Evolutionary conservation across 2,888 invertebrate species (phyloP).

Genomic region (Epicampocera succincta): DNA sequence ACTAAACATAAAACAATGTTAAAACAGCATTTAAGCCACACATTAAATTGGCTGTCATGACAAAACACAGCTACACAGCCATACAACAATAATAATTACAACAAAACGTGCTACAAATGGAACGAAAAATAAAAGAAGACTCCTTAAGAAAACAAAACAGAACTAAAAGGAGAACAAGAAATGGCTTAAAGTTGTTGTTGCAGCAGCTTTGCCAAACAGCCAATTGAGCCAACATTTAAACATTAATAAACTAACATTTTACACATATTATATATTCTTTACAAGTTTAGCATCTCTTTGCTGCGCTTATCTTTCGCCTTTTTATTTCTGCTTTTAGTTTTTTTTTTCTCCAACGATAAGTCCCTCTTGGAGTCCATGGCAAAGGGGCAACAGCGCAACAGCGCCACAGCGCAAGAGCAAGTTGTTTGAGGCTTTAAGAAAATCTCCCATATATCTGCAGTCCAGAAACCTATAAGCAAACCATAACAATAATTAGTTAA

Average conservation of each 20-base stretch:
- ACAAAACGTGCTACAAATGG: conserved; percentile 70
- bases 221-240: conserved; percentile 51
- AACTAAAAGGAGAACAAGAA: no score
- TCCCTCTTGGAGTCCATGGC: conserved; percentile 13
- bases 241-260: conserved; percentile 61
- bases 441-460: conserved; percentile 17
- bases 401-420: background rate
- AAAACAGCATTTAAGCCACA: conserved; percentile 69
- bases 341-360: no score
- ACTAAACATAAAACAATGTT: conserved; percentile 63
- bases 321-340: background rate
- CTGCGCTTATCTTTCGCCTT: background rate
- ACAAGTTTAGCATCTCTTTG: conserved; percentile 35
- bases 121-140: conserved; percentile 55
- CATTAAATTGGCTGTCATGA: conserved; percentile 69
- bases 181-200: conserved; percentile 41
- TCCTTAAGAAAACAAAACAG: conserved; percentile 40
- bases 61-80: conserved; percentile 60
- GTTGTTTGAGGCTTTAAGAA: background rate
- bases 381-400: no score
- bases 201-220: conserved; percentile 41
- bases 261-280: conserved; percentile 50
- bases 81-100: conserved; percentile 69
- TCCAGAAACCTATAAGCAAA: conserved; percentile 55
- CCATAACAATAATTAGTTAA: conserved; percentile 69